Conservation (phyloP, 1,140 invertebrate species). For the Aphis craccivora region DNA sequence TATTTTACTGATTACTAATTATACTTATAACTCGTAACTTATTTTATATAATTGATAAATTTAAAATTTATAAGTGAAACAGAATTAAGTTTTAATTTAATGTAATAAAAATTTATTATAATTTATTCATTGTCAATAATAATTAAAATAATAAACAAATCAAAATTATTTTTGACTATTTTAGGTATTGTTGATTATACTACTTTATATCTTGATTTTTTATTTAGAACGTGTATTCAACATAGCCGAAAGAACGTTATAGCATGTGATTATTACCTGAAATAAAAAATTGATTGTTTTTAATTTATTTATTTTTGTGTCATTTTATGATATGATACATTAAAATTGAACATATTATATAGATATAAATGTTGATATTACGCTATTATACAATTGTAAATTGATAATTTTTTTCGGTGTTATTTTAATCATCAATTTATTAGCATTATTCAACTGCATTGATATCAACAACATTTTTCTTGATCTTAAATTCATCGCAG, state of each 20-base stretch:
- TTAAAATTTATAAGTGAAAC: too few species aligned
- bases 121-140: neutral
- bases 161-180: neutral
- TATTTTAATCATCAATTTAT: neutral
- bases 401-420: neutral
- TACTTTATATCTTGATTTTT: neutral
- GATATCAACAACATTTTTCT: neutral
- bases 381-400: neutral
- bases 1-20: too few species aligned
- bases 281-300: neutral
- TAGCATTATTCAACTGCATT: neutral
- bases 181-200: neutral
- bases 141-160: neutral
- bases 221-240: neutral
- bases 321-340: neutral
- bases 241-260: neutral
- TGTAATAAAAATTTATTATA: too few species aligned
- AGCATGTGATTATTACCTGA: neutral
- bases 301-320: neutral
- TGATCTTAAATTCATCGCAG: neutral
- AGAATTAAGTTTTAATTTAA: too few species aligned
- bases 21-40: too few species aligned
- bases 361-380: neutral
- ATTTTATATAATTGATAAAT: too few species aligned
- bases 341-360: too few species aligned